Percentiles rank a stretch among this genome's conserved stretches.
phyloP scores from a whole-genome alignment of 2,888 invertebrate species.

The Andricus curvator region DNA sequence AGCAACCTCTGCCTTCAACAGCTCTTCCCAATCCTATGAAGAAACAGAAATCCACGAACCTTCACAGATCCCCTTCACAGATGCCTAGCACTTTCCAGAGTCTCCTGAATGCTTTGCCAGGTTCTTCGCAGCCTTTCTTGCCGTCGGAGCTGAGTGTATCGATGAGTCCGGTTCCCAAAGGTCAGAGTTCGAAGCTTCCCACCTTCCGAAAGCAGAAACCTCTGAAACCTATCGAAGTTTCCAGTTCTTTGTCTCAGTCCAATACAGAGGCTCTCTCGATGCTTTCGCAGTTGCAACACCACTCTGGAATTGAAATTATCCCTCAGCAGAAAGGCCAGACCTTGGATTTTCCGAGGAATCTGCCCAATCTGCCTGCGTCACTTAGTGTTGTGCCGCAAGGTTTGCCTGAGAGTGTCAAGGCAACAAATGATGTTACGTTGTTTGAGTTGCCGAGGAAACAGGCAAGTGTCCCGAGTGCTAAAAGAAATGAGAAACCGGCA shows the following conservation, averaged over 20 bases:
- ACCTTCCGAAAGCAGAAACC: slow-evolving; percentile 55
- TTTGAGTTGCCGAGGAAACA: slow-evolving; percentile 67
- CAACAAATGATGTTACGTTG: slow-evolving; percentile 63
- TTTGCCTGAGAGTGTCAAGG: slow-evolving; percentile 58
- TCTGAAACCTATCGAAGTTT: slow-evolving; percentile 56
- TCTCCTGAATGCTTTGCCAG: background rate
- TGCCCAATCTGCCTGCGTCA: slow-evolving; percentile 62
- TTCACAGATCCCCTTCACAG: slow-evolving; percentile 46
- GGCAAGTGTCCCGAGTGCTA: slow-evolving; percentile 50
- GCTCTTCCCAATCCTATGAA: slow-evolving; percentile 53
- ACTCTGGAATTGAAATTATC: slow-evolving; percentile 74
- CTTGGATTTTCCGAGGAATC: slow-evolving; percentile 66
- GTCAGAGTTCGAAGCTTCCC: slow-evolving; percentile 51
- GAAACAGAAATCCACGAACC: slow-evolving; percentile 59
- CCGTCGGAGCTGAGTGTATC: slow-evolving; percentile 69
- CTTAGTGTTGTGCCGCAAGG: slow-evolving; percentile 66
- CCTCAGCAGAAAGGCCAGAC: slow-evolving; percentile 69
- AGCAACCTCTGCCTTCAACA: slow-evolving; percentile 64
- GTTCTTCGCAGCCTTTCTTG: slow-evolving; percentile 56
- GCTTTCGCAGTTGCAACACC: slow-evolving; percentile 72
- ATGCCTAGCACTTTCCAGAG: slow-evolving; percentile 57
- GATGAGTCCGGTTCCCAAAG: slow-evolving; percentile 64
- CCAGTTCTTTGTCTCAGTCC: slow-evolving; percentile 51
- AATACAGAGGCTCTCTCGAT: slow-evolving; percentile 67
- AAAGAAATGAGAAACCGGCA: slow-evolving; percentile 62